Evolutionary conservation across 2,888 invertebrate species (phyloP), one percentile per base, ranked within the genome.

Genomic region (Drosophila gaucha): DNA sequence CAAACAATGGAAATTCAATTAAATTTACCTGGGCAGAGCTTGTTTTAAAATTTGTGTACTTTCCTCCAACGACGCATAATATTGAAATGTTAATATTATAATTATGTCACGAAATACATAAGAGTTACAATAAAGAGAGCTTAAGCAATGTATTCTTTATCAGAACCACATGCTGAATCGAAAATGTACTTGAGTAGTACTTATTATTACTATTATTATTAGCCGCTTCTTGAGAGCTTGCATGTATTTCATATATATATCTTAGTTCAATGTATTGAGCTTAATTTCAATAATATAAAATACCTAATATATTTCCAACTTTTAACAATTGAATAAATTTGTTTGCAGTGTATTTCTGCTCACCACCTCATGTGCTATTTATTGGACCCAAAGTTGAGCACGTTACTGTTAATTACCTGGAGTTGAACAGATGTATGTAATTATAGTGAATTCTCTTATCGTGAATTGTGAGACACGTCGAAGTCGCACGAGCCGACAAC

Each of bases 1-100:
- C 35, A 36, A 47, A 39, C 38, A 57, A 47, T 46, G 43, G 43
- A 54, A 71, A 62, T 43, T 58, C 54, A 46, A 68, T 73, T 46
- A 64, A 52, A 38, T 67, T 63, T 51, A 18, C 14, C 36, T 14
- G 20, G 30, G 18, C 47, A 36, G 10, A 41, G 9, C 10, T 22
- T n/a, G 26, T 12, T 12, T 30, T 30, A 35, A 35, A 41, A 20
- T 16, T 33, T 16, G 10, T 33, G 9, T 12, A 10, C 16, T 10
- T 12, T 35, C 16, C 14, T 28, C 3, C 14, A 18, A 70, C 57
- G 51, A 67, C 46, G 49, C 51, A 36, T 36, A 12, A 50, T 18
- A 30, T 8, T n/a, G 44, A 10, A 28, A 14, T 3, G 2, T 2
- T 12, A 16, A 3, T 26, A 44, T 44, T 18, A 30, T 14, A 41